Percentiles rank a stretch among this genome's conserved stretches.
These are phyloP conservation scores for Falcaria lacertinaria DNA, from an alignment of 2,888 invertebrate genomes.

Conservation along the genomic window DNA sequence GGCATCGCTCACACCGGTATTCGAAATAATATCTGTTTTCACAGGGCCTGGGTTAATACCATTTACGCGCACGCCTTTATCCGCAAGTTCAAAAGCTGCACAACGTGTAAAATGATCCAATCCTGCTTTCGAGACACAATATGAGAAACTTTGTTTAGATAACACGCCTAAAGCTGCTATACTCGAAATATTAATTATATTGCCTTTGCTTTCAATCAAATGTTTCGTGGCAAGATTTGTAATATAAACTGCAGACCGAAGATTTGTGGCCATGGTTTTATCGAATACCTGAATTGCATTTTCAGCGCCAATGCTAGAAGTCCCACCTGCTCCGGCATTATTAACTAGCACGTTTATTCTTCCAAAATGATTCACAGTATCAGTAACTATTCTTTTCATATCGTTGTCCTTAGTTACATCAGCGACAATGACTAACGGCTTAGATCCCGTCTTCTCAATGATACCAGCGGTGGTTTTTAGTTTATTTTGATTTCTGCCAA, in stretches of 20 bases:
- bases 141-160: constrained; percentile 14
- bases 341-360: constrained; percentile 32
- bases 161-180: constrained; percentile 13
- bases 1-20: constrained; percentile 36
- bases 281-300: constrained; percentile 26
- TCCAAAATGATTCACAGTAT: constrained; percentile 20
- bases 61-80: constrained; percentile 88
- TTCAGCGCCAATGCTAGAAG: constrained; percentile 15
- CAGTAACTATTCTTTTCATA: constrained; percentile 18
- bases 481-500: constrained; percentile 22
- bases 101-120: constrained; percentile 94
- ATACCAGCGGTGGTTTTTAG: constrained; percentile 14
- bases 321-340: constrained; percentile 26
- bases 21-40: constrained; percentile 36
- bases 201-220: constrained; percentile 31
- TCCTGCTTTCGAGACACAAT: constrained; percentile 30
- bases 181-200: constrained; percentile 37
- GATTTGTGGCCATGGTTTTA: constrained; percentile 26
- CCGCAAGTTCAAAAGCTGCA: constrained; percentile 87
- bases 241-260: constrained; percentile 24
- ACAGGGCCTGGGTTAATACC: constrained; percentile 93
- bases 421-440: constrained; percentile 19
- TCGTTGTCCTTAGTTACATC: constrained; percentile 31
- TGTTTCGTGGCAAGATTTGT: constrained; percentile 28
- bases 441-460: constrained; percentile 8